Evolutionary conservation across 1,140 invertebrate genomes (phyloP).

Genomic region (Hylaeus volcanicus): DNA sequence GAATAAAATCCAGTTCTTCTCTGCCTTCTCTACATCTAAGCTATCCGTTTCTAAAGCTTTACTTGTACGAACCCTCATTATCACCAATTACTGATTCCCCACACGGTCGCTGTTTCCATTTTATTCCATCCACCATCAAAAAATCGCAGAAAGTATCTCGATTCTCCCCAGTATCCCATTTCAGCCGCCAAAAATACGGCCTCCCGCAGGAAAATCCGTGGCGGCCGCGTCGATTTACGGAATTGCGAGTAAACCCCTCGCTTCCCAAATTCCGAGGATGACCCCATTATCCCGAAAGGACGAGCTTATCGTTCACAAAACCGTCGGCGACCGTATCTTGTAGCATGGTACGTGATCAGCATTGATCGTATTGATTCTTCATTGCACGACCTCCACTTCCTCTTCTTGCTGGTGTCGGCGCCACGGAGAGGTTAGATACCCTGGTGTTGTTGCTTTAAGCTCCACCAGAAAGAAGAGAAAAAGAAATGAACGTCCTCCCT

Average conservation of each 20-base stretch:
- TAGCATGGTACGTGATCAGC: slow-evolving; percentile 56
- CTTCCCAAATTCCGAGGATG: slow-evolving; percentile 2
- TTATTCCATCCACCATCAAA: neutral
- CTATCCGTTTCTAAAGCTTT: too few species aligned
- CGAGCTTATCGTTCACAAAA: slow-evolving; percentile 51
- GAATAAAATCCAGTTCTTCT: too few species aligned
- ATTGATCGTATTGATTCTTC: slow-evolving; percentile 44
- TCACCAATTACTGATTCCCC: slow-evolving; percentile 34
- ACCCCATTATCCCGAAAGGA: slow-evolving; percentile 51
- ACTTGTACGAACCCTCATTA: too few species aligned
- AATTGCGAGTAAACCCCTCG: slow-evolving; percentile 25
- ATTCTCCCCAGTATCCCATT: slow-evolving; percentile 17
- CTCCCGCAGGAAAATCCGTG: slow-evolving; percentile 46
- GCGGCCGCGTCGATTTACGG: slow-evolving; percentile 43
- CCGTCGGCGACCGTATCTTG: slow-evolving; percentile 37
- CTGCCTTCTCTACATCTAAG: too few species aligned
- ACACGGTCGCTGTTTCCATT: neutral
- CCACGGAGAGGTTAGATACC: too few species aligned
- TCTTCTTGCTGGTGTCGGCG: too few species aligned
- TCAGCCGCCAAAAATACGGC: slow-evolving; percentile 9
- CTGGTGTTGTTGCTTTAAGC: too few species aligned
- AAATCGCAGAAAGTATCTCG: neutral
- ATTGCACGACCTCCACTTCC: neutral
- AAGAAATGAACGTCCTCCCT: too few species aligned
- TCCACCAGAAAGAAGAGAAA: too few species aligned